Evolutionary conservation across 2,113 vertebrate genomes (phyloP).

Genomic region (Corvus moneduloides): DNA sequence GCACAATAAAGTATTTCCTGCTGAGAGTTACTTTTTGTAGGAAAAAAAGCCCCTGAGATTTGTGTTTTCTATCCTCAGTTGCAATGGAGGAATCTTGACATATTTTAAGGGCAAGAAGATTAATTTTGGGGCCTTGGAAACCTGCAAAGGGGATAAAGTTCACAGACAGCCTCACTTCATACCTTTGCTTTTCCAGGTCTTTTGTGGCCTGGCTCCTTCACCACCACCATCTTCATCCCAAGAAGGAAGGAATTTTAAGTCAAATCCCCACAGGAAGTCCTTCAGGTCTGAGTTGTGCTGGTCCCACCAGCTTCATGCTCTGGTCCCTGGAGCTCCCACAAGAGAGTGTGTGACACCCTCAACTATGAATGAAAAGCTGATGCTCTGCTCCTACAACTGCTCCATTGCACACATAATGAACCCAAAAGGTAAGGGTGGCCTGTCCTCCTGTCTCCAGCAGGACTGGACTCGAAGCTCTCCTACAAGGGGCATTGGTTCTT

Average conservation of each 20-base stretch:
- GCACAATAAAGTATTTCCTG: neutral
- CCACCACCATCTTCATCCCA: neutral
- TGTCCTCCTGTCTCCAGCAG: neutral
- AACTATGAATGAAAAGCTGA: neutral
- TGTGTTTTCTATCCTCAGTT: neutral
- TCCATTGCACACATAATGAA: rapidly evolving
- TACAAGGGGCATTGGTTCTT: neutral
- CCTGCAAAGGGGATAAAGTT: neutral
- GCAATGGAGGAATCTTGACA: neutral
- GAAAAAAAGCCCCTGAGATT: neutral
- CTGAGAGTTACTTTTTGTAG: neutral
- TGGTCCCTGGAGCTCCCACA: neutral
- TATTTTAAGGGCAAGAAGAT: neutral
- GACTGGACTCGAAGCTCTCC: neutral
- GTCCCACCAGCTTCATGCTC: neutral
- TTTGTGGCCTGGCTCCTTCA: neutral
- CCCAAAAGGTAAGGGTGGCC: neutral
- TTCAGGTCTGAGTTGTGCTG: neutral
- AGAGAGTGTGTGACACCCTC: neutral
- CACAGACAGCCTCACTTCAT: neutral
- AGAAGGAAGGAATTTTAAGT: neutral
- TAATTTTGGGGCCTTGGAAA: neutral
- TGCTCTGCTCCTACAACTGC: neutral
- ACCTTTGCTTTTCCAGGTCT: neutral
- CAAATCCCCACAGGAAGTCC: neutral